phyloP scores from a whole-genome alignment of 2,888 invertebrate species.

The Zygogramma bicolorata region DNA sequence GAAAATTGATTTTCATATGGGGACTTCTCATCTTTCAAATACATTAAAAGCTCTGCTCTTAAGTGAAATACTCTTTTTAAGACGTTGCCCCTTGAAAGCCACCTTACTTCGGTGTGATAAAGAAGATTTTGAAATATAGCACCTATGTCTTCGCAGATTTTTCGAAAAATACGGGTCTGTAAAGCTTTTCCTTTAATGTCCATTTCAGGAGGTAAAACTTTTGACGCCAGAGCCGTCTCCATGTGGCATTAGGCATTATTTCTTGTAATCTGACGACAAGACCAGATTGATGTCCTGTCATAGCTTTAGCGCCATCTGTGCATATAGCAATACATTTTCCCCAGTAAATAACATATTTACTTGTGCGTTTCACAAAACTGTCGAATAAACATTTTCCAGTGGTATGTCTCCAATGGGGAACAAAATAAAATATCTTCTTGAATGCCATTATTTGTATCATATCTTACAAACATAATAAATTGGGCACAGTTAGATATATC shows the following conservation, averaged over 20 bases:
- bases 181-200: conserved; percentile 10
- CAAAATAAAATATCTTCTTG: no score
- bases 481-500: no score
- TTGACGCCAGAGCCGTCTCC: neutral
- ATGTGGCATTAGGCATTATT: no score
- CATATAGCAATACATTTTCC: no score
- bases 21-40: conserved; percentile 12
- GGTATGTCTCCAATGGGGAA: no score
- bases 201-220: conserved; percentile 1
- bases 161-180: conserved; percentile 11
- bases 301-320: no score
- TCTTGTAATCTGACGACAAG: conserved; percentile 14
- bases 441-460: no score
- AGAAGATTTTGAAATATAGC: conserved; percentile 8
- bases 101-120: conserved; percentile 14
- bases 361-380: conserved; percentile 1
- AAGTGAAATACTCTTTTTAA: neutral
- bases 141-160: conserved; percentile 13
- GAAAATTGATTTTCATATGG: no score
- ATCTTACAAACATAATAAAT: no score
- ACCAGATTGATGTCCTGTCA: no score
- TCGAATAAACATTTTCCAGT: no score
- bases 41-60: no score
- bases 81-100: neutral
- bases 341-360: conserved; percentile 11